These are phyloP conservation scores for Aphaenogaster floridana DNA, from an alignment of 1,140 invertebrate species.

Conservation along the genomic window DNA sequence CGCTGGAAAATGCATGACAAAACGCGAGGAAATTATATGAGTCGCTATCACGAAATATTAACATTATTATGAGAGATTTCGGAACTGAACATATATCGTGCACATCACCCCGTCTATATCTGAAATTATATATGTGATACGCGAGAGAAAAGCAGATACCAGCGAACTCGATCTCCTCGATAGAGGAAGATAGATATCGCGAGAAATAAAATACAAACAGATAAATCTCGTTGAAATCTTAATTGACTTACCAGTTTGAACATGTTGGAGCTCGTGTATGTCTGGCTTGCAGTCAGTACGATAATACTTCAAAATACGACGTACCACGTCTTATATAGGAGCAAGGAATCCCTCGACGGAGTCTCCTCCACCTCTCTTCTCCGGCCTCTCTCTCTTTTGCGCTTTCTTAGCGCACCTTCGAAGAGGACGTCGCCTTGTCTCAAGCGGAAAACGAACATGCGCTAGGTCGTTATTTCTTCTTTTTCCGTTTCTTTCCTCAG, in stretches of 20 bases:
- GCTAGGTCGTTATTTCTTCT: slow-evolving; percentile 75
- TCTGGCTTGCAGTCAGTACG: slow-evolving; percentile 65
- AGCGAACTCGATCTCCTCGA: not conserved
- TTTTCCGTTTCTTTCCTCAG: slow-evolving; percentile 53
- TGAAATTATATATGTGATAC: not conserved
- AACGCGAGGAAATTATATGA: not conserved
- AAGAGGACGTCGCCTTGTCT: slow-evolving; percentile 69
- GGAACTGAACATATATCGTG: not conserved
- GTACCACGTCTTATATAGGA: slow-evolving; percentile 71
- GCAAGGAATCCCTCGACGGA: slow-evolving; percentile 45
- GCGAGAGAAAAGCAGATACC: not conserved
- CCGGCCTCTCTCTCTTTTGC: slow-evolving; percentile 26
- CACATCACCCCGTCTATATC: no score
- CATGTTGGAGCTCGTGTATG: slow-evolving; percentile 70
- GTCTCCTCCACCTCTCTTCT: slow-evolving; percentile 43
- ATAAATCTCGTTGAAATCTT: not conserved
- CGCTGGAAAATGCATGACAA: not conserved
- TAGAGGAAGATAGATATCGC: not conserved
- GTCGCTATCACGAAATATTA: not conserved
- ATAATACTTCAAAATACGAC: slow-evolving; percentile 63
- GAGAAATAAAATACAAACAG: not conserved
- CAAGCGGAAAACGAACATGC: slow-evolving; percentile 54
- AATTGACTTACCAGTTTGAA: slow-evolving; percentile 79
- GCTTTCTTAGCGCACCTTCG: slow-evolving; percentile 50
- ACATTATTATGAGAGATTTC: no score